A percentile compares a stretch with the other conserved stretches of the same genome.
phyloP scores from a whole-genome alignment of 2,797 vertebrate genomes.

The Notolabrus celidotus region DNA sequence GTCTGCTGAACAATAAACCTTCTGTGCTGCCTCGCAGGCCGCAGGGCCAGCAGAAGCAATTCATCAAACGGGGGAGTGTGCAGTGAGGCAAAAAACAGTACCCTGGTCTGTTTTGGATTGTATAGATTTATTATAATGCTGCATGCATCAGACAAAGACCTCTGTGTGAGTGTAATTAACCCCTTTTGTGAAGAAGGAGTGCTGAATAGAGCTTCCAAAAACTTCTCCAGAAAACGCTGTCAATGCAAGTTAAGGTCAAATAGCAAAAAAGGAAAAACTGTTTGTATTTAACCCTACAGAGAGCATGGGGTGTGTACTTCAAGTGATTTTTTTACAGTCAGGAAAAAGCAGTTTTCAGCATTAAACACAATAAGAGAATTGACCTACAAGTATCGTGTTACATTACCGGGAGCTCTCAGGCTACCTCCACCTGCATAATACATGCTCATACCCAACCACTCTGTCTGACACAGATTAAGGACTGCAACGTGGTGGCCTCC shows the following conservation, averaged over 20 bases:
- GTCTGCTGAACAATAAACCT: conserved; percentile 27
- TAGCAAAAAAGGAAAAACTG: neutral
- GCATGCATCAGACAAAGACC: too few species aligned
- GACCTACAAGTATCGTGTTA: conserved; percentile 6
- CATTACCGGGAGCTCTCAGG: conserved; percentile 12
- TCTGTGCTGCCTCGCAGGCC: conserved; percentile 40
- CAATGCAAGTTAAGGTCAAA: neutral
- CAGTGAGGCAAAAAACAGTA: conserved; percentile 18
- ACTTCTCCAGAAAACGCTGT: neutral
- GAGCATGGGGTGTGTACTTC: neutral
- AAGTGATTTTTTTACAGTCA: neutral
- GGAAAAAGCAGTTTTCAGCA: neutral
- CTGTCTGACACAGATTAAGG: conserved; percentile 89
- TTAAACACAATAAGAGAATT: conserved; percentile 13
- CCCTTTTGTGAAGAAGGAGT: too few species aligned
- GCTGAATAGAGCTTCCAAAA: conserved; percentile 1
- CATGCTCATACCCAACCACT: conserved; percentile 13
- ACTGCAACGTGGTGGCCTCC: conserved; percentile 97
- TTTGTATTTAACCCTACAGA: neutral
- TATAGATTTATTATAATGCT: conserved; percentile 14
- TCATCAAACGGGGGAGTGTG: conserved; percentile 16
- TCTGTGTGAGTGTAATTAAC: too few species aligned
- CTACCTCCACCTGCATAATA: conserved; percentile 24
- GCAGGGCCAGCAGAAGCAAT: conserved; percentile 13
- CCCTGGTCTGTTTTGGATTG: conserved; percentile 14